Base-by-base conservation (phyloP, 2,888 invertebrate species). In the Melieria omissa region DNA sequence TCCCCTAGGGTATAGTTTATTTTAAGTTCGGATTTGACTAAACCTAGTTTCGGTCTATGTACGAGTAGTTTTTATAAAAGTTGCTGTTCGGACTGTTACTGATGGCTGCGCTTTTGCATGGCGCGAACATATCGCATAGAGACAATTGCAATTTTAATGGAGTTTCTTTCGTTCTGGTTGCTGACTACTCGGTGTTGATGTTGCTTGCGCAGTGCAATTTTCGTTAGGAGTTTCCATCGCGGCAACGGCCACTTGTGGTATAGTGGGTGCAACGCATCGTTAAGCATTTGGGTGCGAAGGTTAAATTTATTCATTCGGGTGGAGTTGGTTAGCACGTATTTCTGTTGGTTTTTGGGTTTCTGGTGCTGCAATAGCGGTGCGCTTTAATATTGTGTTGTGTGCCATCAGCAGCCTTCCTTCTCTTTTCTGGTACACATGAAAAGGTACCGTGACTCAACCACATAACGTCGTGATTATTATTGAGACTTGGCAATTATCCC, bases 251-350 rank as follows among this genome's bases (percentile, higher is more conserved):
- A 29, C 29, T 29, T 29, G 29, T 2, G 12, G 9, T 52, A 14
- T 52, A 9, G 5, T n/a, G 52, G 12, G 14, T 52, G 52, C 52
- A 52, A 73, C 66, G 71, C 72, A 64, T 67, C 63, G 67, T 58
- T 74, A 57, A 47, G 60, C 67, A 72, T 70, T 67, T 67, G 66
- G 70, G 74, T 72, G 70, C 66, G 74, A 74, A 74, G 72, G 74
- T 72, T 70, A 64, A 69, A 58, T 71, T 71, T 63, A 45, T 47
- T 42, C 58, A 9, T 52, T 74, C 60, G 74, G 74, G 74, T 72
- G 74, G 74, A 74, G 74, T 67, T 52, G 44, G 16, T 5, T n/a
- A 47, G 6, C 10, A 42, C 16, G 42, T 68, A 49, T 10, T 61
- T 12, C n/a, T 52, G 44, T 10, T 61, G 10, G 41, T 12, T 29